Base-by-base conservation (phyloP, 2,113 vertebrate genomes). In the Oreochromis niloticus region DNA sequence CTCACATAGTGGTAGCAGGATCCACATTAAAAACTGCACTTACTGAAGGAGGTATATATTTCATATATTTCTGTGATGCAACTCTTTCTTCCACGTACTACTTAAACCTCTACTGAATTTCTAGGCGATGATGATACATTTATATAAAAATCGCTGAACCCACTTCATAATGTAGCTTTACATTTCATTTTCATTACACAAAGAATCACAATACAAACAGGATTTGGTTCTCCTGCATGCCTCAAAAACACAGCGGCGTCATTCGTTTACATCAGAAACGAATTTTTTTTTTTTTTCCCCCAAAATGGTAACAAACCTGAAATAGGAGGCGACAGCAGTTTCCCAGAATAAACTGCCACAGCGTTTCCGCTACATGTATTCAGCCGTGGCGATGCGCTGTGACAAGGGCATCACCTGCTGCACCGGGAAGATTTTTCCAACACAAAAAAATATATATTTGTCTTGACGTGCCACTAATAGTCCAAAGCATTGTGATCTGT, bases 351-450 rank as follows among this genome's bases (percentile, higher is more conserved):
- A 86, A 90, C 59, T 22, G 66, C 82, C 75, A 87, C 83, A 81
- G 81, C 75, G 84, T 89, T 93, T 88, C 82, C 80, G 27, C 92
- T 90, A 30, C 81, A 66, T 89, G 89, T 93, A 41, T 71, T 92
- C 90, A 83, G 63, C 88, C 85, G 82, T 83, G 84, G 78, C 87
- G 34, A 93, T 91, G 82, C 88, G 39, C 89, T 88, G 86, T 88
- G 92, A 94, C 91, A 94, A 91, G 92, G 90, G 90, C 90, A 92
- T 90, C 90, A 93, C 94, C 93, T 94, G 92, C 86, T 84, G 87
- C 90, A 88, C 87, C 22, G 2, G 66, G 78, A 90, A 82, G 81
- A 81, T 36, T 80, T 81, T 80, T 88, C 61, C 84, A 85, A 87
- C 52, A 85, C 30, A 54, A 61, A 88, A 87, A 82, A 48, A 82